Percentiles rank a stretch among this genome's conserved stretches.
phyloP scores from a whole-genome alignment of 1,140 invertebrate genomes.

The Drosophila obscura region DNA sequence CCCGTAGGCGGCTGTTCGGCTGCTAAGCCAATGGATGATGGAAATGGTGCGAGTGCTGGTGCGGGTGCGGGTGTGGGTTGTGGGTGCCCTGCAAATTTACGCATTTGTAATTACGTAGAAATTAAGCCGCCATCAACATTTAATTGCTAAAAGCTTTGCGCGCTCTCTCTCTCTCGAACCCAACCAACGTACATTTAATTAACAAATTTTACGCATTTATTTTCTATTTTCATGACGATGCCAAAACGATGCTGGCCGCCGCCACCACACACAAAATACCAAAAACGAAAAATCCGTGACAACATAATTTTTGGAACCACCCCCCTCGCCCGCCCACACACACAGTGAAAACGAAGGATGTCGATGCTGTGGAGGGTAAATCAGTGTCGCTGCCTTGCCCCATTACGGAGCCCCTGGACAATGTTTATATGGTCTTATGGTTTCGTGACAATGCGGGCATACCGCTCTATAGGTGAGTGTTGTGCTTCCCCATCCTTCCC shows the following conservation, averaged over 20 bases:
- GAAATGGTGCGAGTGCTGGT: not conserved
- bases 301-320: slow-evolving; percentile 67
- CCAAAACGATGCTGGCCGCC: slow-evolving; percentile 18
- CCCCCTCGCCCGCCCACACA: slow-evolving; percentile 9
- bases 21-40: slow-evolving; percentile 56
- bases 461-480: slow-evolving; percentile 92
- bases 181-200: slow-evolving; percentile 69
- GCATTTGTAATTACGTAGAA: slow-evolving; percentile 79
- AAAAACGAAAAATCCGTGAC: slow-evolving; percentile 37
- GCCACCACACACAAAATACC: slow-evolving; percentile 17
- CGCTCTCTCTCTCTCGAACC: no score
- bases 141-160: slow-evolving; percentile 71
- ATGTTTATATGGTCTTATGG: slow-evolving; percentile 95
- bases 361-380: slow-evolving; percentile 92
- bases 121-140: slow-evolving; percentile 79
- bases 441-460: slow-evolving; percentile 93
- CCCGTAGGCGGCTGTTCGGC: not conserved
- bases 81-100: slow-evolving; percentile 46
- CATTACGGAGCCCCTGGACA: slow-evolving; percentile 91
- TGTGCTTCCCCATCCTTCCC: not conserved
- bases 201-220: slow-evolving; percentile 82
- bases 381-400: slow-evolving; percentile 93
- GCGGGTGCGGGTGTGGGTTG: no score
- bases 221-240: slow-evolving; percentile 75
- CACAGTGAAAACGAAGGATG: slow-evolving; percentile 86